Percentiles rank a stretch among this genome's conserved stretches.
Evolutionary conservation across 2,113 vertebrate genomes (phyloP).

Genomic region (Lycocorax pyrrhopterus): DNA sequence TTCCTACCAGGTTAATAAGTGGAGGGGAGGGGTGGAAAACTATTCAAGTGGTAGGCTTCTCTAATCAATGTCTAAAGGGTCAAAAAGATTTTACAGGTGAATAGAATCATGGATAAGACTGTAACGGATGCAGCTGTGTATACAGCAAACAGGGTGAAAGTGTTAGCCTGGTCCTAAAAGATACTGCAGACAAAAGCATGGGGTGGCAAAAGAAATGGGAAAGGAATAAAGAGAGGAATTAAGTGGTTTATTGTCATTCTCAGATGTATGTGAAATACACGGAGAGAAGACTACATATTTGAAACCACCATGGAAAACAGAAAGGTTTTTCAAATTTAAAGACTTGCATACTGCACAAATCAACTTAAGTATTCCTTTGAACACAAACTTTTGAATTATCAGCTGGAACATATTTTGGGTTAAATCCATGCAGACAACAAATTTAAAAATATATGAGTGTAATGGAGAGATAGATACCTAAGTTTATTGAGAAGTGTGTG

Average conservation of each 20-base stretch:
- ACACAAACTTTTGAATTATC: neutral
- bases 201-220: neutral
- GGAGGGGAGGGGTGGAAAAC: accelerated
- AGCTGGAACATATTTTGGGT: neutral
- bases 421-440: neutral
- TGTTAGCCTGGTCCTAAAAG: neutral
- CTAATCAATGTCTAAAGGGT: neutral
- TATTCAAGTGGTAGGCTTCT: neutral
- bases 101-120: neutral
- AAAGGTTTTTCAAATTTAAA: neutral
- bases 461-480: neutral
- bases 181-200: neutral
- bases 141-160: neutral
- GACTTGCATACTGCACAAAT: neutral
- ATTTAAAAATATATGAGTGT: neutral
- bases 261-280: neutral
- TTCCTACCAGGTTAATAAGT: neutral
- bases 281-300: neutral
- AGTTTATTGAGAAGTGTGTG: neutral
- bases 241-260: neutral
- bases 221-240: neutral
- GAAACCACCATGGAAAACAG: neutral
- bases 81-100: neutral
- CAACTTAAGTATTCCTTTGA: neutral
- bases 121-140: neutral